Evolutionary conservation across 2,113 vertebrate genomes (phyloP), one percentile per base, ranked within the genome.

Genomic region (Sitta europaea): DNA sequence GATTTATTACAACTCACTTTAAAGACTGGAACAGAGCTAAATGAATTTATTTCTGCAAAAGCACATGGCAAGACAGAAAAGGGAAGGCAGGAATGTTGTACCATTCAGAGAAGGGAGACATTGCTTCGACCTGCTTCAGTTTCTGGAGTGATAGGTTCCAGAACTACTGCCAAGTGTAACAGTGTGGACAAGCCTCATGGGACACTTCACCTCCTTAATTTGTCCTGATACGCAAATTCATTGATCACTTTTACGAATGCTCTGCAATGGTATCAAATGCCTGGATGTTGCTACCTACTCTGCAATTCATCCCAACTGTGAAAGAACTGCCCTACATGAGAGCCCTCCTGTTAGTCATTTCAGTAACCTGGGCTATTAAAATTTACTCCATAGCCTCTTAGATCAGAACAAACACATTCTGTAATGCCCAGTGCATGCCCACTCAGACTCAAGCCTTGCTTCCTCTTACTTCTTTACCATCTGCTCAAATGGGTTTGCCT

Each of bases 1-100:
- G 90, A 96, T 77, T 94, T 94, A 94, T 90, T 90, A 70, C 63
- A 88, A 50, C 55, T 81, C 62, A 81, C 40, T 90, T 83, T 93
- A 90, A 92, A 71, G 51, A 82, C 43, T 12, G 3, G 28, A 89
- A 88, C 31, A 86, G 58, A 88, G 67, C 12, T 90, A 90, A 90
- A 92, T 80, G 31, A 75, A 92, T 92, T 77, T 94, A 70, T 84
- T 91, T 86, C 81, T 95, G 58, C 55, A 67, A 76, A 19, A 94
- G 33, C 43, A 92, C 15, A n/a, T 13, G 11, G 35, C 42, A 90
- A 76, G 75, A 63, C 12, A 86, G 58, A 65, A 80, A 86, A 91
- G 51, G 25, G 40, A 79, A 88, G 47, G 70, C 7, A 21, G 71
- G 23, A 89, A 78, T n/a, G 14, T 21, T 73, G 20, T 47, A 22